These are phyloP conservation scores for Drosophila maculinotata DNA, from an alignment of 2,888 invertebrate species.

Conservation along the genomic window DNA sequence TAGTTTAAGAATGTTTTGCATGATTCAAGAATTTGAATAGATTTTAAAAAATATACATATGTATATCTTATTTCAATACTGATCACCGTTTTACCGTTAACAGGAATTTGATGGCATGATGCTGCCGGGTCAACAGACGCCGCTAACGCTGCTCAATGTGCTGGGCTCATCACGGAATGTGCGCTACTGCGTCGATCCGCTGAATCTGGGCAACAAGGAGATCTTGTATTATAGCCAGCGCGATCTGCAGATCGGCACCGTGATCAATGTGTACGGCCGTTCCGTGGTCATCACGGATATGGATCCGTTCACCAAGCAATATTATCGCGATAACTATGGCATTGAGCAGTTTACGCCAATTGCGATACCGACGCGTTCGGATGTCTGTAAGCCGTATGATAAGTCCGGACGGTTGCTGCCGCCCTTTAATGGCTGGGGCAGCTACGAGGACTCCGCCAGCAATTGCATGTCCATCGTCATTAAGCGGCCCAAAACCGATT, in stretches of 20 bases:
- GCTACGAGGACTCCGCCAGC: slow-evolving; percentile 94
- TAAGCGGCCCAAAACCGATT: slow-evolving; percentile 90
- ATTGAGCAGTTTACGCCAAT: slow-evolving; percentile 82
- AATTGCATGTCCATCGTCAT: slow-evolving; percentile 93
- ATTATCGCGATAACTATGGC: slow-evolving; percentile 88
- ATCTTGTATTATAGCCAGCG: slow-evolving; percentile 81
- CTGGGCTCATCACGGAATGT: slow-evolving; percentile 86
- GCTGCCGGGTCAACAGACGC: slow-evolving; percentile 85
- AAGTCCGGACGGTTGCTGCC: slow-evolving; percentile 86
- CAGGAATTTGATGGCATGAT: slow-evolving; percentile 81
- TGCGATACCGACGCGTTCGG: slow-evolving; percentile 70
- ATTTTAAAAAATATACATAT: too few species aligned
- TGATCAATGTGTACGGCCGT: slow-evolving; percentile 93
- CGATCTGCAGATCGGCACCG: slow-evolving; percentile 94
- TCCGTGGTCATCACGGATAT: slow-evolving; percentile 92
- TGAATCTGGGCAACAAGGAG: slow-evolving; percentile 86
- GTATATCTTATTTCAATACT: not conserved
- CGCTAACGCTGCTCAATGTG: slow-evolving; percentile 88
- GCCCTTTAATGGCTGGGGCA: slow-evolving; percentile 96
- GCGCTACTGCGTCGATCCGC: slow-evolving; percentile 87
- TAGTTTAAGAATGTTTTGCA: too few species aligned
- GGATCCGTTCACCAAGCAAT: slow-evolving; percentile 94
- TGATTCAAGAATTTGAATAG: too few species aligned
- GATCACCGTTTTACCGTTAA: too few species aligned
- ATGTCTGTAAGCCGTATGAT: slow-evolving; percentile 60